Conservation (phyloP, 2,797 vertebrate species). For the Botia almorhae region DNA sequence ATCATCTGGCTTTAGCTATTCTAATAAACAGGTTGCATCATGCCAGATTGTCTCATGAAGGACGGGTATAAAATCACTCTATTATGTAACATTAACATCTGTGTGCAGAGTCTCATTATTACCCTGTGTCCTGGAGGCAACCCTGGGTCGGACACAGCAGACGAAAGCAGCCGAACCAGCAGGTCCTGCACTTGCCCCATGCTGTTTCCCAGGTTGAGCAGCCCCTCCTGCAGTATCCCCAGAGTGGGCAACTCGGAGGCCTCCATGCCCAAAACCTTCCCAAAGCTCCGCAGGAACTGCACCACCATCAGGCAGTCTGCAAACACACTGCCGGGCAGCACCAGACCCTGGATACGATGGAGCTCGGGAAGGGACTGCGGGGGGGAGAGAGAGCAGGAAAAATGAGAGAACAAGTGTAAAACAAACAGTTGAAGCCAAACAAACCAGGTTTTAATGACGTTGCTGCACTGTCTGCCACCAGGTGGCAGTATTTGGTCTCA, state of each 20-base stretch:
- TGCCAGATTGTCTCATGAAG: background rate
- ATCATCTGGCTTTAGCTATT: no score
- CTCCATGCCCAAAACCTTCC: conserved; percentile 95
- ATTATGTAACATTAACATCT: background rate
- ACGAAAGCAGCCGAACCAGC: conserved; percentile 92
- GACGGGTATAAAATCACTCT: background rate
- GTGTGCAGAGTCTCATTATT: conserved; percentile 26
- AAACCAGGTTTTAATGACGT: background rate
- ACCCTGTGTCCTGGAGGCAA: conserved; percentile 94
- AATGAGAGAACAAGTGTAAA: background rate
- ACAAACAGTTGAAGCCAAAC: background rate
- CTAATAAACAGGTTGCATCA: background rate
- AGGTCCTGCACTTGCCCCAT: conserved; percentile 97
- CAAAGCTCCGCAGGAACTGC: conserved; percentile 96
- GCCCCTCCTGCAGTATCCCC: conserved; percentile 92
- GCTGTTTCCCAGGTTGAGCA: conserved; percentile 94
- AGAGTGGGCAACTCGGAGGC: conserved; percentile 90
- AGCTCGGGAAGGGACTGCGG: conserved; percentile 91
- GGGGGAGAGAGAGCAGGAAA: conserved; percentile 31
- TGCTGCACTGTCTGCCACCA: conserved; percentile 43
- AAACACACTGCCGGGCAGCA: conserved; percentile 90
- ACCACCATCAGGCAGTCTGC: conserved; percentile 97
- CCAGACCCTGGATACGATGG: conserved; percentile 91
- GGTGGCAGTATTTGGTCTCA: conserved; percentile 53
- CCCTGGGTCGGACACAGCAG: conserved; percentile 95